Conservation (phyloP, 2,888 invertebrate species). For the Noctua janthina region DNA sequence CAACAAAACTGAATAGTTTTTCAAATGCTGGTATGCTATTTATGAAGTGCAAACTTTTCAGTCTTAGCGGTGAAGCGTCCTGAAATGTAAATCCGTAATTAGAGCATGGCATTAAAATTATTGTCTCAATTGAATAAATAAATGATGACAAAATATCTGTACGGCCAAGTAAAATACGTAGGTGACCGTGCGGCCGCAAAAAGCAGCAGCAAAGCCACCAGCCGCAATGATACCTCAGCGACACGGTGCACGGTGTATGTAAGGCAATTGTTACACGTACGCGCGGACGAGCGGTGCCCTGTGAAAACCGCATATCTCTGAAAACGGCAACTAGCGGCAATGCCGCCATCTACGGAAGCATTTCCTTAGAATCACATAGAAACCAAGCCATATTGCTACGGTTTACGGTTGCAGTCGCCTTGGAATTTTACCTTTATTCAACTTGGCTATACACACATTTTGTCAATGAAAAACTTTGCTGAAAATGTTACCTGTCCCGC, state of each 20-base stretch:
- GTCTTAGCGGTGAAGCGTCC: constrained; percentile 61
- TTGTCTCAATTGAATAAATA: background rate
- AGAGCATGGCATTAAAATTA: too few relatives aligned
- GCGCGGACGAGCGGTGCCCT: background rate
- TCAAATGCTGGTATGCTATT: constrained; percentile 44
- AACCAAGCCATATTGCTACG: background rate
- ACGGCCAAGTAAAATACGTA: background rate
- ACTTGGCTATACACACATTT: background rate
- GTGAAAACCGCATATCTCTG: background rate
- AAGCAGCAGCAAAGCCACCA: background rate
- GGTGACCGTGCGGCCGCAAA: background rate
- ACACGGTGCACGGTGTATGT: background rate
- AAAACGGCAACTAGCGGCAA: background rate
- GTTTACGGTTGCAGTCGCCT: background rate
- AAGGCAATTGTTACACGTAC: background rate
- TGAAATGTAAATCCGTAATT: constrained; percentile 22
- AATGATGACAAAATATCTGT: background rate
- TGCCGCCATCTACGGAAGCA: background rate
- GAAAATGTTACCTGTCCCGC: constrained; percentile 50
- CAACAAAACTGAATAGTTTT: constrained; percentile 45
- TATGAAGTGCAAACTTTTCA: constrained; percentile 54
- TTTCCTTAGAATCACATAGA: background rate
- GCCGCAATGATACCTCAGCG: background rate
- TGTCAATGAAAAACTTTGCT: background rate
- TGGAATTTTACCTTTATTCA: background rate